Conservation (phyloP, 2,113 vertebrate species). For the Corynorhinus townsendii region DNA sequence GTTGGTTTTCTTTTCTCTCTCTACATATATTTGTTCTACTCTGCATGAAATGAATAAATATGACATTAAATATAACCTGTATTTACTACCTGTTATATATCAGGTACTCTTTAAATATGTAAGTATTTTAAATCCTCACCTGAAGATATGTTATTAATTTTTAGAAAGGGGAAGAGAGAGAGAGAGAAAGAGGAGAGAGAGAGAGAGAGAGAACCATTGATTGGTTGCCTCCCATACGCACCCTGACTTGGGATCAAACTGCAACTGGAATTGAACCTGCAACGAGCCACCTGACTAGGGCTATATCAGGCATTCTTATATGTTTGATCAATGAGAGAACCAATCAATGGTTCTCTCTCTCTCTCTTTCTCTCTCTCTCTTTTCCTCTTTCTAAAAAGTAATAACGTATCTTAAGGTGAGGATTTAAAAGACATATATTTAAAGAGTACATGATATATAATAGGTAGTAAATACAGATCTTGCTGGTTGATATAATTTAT, state of each 20-base stretch:
- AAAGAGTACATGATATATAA: not conserved
- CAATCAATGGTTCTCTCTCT: too few species aligned
- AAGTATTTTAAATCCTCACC: not conserved
- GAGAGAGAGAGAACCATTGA: too few species aligned
- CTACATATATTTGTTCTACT: not conserved
- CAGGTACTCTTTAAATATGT: not conserved
- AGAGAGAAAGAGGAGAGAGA: too few species aligned
- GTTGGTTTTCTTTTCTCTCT: not conserved
- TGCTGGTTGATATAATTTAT: not conserved
- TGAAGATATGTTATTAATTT: not conserved
- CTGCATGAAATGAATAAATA: constrained; percentile 20
- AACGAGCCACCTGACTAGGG: not conserved
- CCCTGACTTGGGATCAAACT: too few species aligned
- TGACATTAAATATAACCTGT: not conserved
- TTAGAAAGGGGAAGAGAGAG: not conserved
- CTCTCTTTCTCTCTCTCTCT: too few species aligned
- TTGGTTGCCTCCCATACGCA: not conserved
- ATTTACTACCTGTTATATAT: not conserved
- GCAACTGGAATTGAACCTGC: not conserved
- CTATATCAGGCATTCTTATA: not conserved
- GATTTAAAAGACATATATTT: too few species aligned
- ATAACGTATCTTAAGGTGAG: too few species aligned
- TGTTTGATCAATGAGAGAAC: not conserved
- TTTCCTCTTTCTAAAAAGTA: too few species aligned
- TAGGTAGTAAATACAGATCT: not conserved